Conservation (phyloP, 2,113 vertebrate species). For the Prochilodus magdalenae region DNA sequence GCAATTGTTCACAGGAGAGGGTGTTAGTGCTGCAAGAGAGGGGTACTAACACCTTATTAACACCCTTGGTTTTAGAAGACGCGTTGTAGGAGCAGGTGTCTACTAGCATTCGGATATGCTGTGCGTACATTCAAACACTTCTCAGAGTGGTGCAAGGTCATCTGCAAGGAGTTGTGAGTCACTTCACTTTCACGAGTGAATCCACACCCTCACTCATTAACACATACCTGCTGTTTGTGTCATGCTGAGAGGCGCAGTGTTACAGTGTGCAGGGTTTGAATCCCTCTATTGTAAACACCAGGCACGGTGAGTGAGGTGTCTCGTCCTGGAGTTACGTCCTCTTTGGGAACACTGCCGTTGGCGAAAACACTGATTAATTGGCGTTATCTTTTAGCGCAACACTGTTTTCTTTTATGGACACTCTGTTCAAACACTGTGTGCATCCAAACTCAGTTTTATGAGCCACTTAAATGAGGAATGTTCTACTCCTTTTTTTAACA, state of each 20-base stretch:
- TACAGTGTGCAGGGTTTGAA: too few relatives aligned
- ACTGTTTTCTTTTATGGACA: too few relatives aligned
- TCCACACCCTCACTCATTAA: neutral
- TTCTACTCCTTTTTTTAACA: neutral
- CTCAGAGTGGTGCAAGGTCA: neutral
- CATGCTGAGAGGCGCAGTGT: neutral
- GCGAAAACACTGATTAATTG: too few relatives aligned
- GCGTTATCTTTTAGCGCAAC: too few relatives aligned
- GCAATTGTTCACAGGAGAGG: neutral
- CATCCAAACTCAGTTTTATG: neutral
- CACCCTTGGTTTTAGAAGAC: neutral
- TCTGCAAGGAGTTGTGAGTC: neutral
- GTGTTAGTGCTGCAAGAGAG: too few relatives aligned
- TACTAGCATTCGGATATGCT: neutral
- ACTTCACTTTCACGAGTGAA: neutral
- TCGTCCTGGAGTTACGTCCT: too few relatives aligned
- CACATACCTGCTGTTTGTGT: neutral
- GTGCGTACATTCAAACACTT: neutral
- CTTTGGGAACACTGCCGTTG: too few relatives aligned
- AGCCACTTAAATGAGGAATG: neutral
- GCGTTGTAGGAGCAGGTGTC: neutral
- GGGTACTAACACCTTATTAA: neutral
- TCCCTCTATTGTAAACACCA: too few relatives aligned
- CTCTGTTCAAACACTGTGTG: neutral
- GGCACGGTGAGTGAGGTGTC: too few relatives aligned